Evolutionary conservation across 1,140 invertebrate genomes (phyloP), one percentile per base, ranked within the genome.

Genomic region (Papilio polyxenes): DNA sequence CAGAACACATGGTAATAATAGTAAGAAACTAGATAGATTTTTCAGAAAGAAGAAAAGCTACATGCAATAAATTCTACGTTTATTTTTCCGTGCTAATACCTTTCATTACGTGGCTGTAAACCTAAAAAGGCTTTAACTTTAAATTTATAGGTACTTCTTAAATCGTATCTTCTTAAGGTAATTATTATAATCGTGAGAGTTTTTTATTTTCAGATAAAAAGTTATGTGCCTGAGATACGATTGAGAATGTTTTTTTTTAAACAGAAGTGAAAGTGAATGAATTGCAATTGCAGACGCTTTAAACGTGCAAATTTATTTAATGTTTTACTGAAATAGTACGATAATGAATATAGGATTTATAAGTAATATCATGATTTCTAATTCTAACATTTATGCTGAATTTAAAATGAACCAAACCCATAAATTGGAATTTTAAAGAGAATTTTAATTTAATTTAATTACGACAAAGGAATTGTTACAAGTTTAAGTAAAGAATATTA

Each of bases 211-310:
- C 13, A 37, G 23, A 31, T 65, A 31, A 65, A 65, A 65, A 20
- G 17, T n/a, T 17, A 20, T 59, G 49, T 17, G 2, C 56, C 1
- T 8, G 3, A 72, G 37, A 17, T 72, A 15, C 31, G 31, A 40
- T 17, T 17, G 75, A 51, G 75, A 53, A 31, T 59, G 75, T 13
- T 49, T 23, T 56, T 23, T 56, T 2, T 77, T 56, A 77, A 72
- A 72, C 48, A 49, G 80, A 72, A 87, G 86, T 89, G 86, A 89
- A 89, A 89, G 87, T 84, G 77, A 85, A 85, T 83, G 83, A 82
- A 85, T 82, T 78, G 84, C 82, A 79, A 44, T n/a, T 49, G 51
- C 82, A 85, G 84, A 84, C 78, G 81, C 76, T 85, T 76, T 44
- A 81, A 85, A 87, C 85, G 84, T 87, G 86, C 72, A 84, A 44